Evolutionary conservation across 2,113 vertebrate genomes (phyloP), one percentile per base, ranked within the genome.

Genomic region (Pomatostomus ruficeps): DNA sequence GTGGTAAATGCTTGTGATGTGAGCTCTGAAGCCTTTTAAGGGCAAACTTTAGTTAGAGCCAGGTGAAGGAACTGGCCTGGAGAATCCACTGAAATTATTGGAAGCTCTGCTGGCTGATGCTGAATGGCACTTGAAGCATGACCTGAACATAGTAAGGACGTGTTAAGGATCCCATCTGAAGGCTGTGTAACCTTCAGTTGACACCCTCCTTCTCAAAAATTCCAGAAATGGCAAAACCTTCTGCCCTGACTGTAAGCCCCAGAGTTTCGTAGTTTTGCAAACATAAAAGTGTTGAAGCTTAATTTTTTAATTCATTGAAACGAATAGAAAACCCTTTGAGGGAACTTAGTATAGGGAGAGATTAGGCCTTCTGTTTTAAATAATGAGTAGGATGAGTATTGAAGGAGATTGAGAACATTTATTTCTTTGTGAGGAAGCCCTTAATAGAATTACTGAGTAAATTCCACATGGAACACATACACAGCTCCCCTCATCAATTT

Each of bases 401-500:
- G 86, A 92, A 95, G 87, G 81, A 96, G 86, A 95, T 95, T 93
- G 88, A 88, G 93, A 84, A 80, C 91, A 95, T 97, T 97, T 75
- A 95, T 96, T 97, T 90, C 78, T 88, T 42, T 83, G 59, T 48
- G 51, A 78, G 85, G 75, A 94, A 95, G 58, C 42, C 77, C 54
- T 94, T 97, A 97, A 95, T 88, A 95, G 91, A 97, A 95, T 96
- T 95, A 97, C 61, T 71, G 62, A 85, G 63, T 82, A 74, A 97
- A 95, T 96, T 96, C 81, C 75, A 68, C 46, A 5, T 70, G 70
- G 94, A 91, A 61, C 8, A 21, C 40, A 40, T 61, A 35, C 70
- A 78, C 29, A 74, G 54, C 75, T 93, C n/a, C 51, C 49, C n/a
- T 88, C 63, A 80, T 75, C 49, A 83, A 28, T 93, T 93, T 89